These are phyloP conservation scores for Drosophila gunungcola DNA, from an alignment of 1,140 invertebrate genomes.

Conservation along the genomic window DNA sequence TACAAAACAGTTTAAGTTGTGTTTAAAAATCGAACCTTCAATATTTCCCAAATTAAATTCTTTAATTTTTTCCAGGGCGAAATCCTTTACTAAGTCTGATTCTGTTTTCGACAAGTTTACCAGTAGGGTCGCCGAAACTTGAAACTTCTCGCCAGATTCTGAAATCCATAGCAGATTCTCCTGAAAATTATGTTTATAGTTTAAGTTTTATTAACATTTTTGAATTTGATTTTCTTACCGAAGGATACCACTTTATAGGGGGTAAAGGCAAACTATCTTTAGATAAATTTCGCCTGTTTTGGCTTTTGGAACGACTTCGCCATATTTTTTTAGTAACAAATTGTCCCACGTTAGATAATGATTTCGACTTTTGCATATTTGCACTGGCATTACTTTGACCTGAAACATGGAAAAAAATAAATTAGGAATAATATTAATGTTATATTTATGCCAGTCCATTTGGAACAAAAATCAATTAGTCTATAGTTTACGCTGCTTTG, in stretches of 20 bases:
- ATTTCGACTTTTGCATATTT: constrained; percentile 94
- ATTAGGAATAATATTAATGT: not conserved
- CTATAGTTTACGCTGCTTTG: too few relatives aligned
- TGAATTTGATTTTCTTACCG: constrained; percentile 87
- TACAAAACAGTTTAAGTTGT: too few relatives aligned
- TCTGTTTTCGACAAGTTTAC: constrained; percentile 92
- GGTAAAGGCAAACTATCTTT: constrained; percentile 67
- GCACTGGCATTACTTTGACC: constrained; percentile 47
- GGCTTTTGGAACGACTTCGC: constrained; percentile 92
- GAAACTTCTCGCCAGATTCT: constrained; percentile 90
- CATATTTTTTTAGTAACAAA: constrained; percentile 93
- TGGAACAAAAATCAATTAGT: too few relatives aligned
- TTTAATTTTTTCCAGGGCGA: constrained; percentile 94
- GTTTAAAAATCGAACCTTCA: constrained; percentile 82
- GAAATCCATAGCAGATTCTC: constrained; percentile 94
- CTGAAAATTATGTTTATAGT: constrained; percentile 85
- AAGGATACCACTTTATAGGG: constrained; percentile 87
- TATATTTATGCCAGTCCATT: too few relatives aligned
- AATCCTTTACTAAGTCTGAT: constrained; percentile 91
- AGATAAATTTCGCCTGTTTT: constrained; percentile 86
- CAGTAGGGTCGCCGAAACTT: constrained; percentile 89
- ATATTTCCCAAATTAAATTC: constrained; percentile 93
- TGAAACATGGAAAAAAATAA: constrained; percentile 30
- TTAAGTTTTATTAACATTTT: not conserved
- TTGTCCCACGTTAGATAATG: constrained; percentile 93